Base-by-base conservation (phyloP, 2,113 vertebrate species). In the Vidua chalybeata region DNA sequence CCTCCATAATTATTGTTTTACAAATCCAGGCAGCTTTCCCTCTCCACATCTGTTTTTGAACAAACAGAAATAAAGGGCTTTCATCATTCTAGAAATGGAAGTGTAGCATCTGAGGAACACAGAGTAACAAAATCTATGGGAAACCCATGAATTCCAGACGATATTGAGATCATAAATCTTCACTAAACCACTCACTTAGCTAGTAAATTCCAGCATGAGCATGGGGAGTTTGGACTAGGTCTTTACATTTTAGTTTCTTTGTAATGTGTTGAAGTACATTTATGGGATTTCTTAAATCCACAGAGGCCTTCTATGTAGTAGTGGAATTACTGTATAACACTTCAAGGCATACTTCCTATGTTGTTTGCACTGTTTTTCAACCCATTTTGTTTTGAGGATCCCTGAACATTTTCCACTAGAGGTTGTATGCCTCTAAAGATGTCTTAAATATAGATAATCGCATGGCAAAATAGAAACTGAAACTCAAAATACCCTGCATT, bases 111-210 rank as follows among this genome's bases (percentile, higher is more conserved):
- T 85, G 59, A 91, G 46, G 33, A 79, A 41, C 35, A 62, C 24
- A 43, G 3, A 1, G n/a, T 14, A 81, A 77, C 27, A 72, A 92
- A 78, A 72, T 68, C 49, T 54, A 35, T 48, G 23, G 31, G 76
- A 90, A 94, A 77, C 15, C 22, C 43, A 63, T 91, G 71, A 93
- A 91, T 91, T 75, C 33, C 51, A 73, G 90, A 52, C 17, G 80
- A 67, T 67, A 79, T 48, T 85, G 84, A 85, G 62, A 33, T n/a
- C 24, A 3, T 94, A 91, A 91, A 95, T 94, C 81, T 91, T 89
- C 78, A 59, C 87, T 85, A 92, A 97, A 94, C 37, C 35, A 67
- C 41, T 91, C 80, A 63, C 64, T 94, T 41, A 71, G 63, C 62
- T 48, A 41, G 12, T 72, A 73, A 91, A 87, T 92, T 84, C 39